phyloP scores from a whole-genome alignment of 2,113 vertebrate species.

The Grallaria varia region DNA sequence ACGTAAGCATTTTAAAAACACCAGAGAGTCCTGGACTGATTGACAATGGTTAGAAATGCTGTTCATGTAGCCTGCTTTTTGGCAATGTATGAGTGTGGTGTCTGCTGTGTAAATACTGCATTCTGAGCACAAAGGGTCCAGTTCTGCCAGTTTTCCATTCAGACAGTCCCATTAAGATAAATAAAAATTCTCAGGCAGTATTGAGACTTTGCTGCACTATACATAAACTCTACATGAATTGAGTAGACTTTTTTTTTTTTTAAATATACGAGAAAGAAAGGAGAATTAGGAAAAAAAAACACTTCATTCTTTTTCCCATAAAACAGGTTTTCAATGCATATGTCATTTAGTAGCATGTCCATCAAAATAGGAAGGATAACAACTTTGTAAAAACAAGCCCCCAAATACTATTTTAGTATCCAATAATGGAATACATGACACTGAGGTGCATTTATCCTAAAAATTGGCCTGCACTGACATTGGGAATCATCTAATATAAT shows the following conservation, averaged over 20 bases:
- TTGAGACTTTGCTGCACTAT: neutral
- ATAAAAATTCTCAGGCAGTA: neutral
- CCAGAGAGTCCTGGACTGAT: neutral
- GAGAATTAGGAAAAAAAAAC: neutral
- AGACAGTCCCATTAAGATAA: neutral
- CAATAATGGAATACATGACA: constrained; percentile 28
- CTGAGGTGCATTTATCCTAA: constrained; percentile 38
- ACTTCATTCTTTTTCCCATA: neutral
- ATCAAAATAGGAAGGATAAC: neutral
- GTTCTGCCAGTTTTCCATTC: neutral
- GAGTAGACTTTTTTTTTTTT: neutral
- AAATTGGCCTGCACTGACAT: constrained; percentile 43
- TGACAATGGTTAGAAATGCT: neutral
- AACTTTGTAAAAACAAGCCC: neutral
- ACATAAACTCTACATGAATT: neutral
- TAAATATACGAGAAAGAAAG: neutral
- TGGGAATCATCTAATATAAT: constrained; percentile 66
- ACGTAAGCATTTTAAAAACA: neutral
- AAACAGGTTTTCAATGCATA: neutral
- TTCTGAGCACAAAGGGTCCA: neutral
- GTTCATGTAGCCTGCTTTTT: neutral
- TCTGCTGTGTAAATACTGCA: neutral
- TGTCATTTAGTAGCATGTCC: neutral
- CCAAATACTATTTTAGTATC: constrained; percentile 31
- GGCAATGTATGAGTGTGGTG: neutral